phyloP scores from a whole-genome alignment of 2,797 vertebrate species.

The Catamblyrhynchus diadema region DNA sequence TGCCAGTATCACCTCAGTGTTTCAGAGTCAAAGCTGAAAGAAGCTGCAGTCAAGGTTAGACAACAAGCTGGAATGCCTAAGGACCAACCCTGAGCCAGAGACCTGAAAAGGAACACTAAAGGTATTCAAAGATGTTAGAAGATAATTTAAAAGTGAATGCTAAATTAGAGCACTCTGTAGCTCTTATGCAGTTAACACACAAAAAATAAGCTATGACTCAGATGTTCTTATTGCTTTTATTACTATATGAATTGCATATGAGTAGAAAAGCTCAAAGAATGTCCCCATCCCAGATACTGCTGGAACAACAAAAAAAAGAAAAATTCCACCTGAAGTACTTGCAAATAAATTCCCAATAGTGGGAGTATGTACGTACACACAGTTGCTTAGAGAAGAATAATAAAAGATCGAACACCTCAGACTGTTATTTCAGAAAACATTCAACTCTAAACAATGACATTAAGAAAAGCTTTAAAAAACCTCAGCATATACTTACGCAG shows the following conservation, averaged over 20 bases:
- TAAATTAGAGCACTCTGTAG: background rate
- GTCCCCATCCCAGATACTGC: background rate
- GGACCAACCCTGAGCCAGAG: background rate
- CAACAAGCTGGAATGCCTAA: conserved; percentile 5
- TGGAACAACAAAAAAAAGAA: background rate
- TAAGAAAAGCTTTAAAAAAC: background rate
- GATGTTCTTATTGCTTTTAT: background rate
- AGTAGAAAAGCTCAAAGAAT: background rate
- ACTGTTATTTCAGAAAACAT: background rate
- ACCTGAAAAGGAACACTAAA: background rate
- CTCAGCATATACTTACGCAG: background rate
- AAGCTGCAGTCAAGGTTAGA: background rate
- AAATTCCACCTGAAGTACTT: background rate
- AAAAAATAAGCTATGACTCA: conserved; percentile 25
- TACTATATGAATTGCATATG: background rate
- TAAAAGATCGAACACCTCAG: background rate
- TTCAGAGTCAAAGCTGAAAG: conserved; percentile 5
- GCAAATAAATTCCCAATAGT: background rate
- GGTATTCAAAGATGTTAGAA: background rate
- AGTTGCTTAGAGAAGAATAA: background rate
- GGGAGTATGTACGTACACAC: background rate
- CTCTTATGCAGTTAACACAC: background rate
- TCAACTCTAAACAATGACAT: background rate
- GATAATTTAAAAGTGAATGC: background rate
- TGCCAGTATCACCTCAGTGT: background rate